phyloP scores from a whole-genome alignment of 2,797 vertebrate species.

The Oryzias sinensis region DNA sequence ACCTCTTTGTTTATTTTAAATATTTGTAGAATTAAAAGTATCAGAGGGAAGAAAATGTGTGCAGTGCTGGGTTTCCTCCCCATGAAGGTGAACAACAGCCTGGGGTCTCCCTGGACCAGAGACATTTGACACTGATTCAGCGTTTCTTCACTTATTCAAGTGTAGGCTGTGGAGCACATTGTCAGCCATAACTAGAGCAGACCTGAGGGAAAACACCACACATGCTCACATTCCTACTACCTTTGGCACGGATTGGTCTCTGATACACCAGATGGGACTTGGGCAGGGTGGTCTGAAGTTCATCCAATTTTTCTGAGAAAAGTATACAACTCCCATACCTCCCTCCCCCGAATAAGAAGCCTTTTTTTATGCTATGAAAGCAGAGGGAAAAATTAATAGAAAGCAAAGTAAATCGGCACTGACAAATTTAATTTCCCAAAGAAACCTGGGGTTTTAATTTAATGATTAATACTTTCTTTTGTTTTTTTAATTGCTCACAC shows the following conservation, averaged over 20 bases:
- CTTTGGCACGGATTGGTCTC: conserved; percentile 64
- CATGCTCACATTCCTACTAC: conserved; percentile 69
- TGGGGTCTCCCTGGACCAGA: conserved; percentile 44
- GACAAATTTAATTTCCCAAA: conserved; percentile 38
- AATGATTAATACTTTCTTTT: conserved; percentile 15
- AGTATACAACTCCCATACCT: conserved; percentile 24
- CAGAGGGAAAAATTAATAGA: conserved; percentile 38
- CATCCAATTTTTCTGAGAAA: conserved; percentile 72
- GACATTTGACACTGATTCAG: conserved; percentile 60
- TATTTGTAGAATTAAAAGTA: conserved; percentile 29
- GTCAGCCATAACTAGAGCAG: conserved; percentile 57
- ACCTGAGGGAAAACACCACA: conserved; percentile 68
- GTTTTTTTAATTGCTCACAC: neutral
- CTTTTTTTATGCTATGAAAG: conserved; percentile 46
- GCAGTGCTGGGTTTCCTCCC: conserved; percentile 21
- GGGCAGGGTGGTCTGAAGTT: conserved; percentile 76
- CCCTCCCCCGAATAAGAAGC: conserved; percentile 33
- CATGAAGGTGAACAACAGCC: conserved; percentile 37
- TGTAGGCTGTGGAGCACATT: conserved; percentile 56
- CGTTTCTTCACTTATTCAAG: conserved; percentile 60
- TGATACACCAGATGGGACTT: conserved; percentile 71
- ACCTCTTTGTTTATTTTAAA: conserved; percentile 52
- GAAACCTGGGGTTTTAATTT: conserved; percentile 31
- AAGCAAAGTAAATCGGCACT: conserved; percentile 34
- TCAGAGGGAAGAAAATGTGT: conserved; percentile 30